phyloP scores from a whole-genome alignment of 2,797 vertebrate species.

The Benthosema pterotum region DNA sequence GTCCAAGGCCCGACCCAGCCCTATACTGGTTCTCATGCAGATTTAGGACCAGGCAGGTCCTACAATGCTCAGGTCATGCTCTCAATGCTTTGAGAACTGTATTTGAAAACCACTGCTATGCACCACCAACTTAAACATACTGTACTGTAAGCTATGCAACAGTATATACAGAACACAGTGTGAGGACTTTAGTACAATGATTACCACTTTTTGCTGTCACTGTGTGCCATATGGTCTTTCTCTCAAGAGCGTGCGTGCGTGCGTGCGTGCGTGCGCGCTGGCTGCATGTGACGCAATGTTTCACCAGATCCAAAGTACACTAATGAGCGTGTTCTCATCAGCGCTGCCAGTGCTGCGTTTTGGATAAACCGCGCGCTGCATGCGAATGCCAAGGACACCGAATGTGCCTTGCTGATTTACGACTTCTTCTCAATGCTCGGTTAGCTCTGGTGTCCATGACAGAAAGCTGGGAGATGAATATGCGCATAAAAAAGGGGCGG shows the following conservation, averaged over 20 bases:
- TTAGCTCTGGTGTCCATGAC: conserved; percentile 55
- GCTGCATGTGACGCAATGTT: conserved; percentile 1
- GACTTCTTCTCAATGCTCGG: conserved; percentile 34
- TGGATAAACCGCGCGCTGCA: conserved; percentile 32
- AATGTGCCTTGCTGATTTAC: conserved; percentile 53
- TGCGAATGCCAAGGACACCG: conserved; percentile 46
- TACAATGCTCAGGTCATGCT: no score
- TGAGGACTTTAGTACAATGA: no score
- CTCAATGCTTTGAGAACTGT: no score
- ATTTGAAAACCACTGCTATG: no score
- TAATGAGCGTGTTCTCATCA: conserved; percentile 34
- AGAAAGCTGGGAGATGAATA: conserved; percentile 59
- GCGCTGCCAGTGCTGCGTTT: conserved; percentile 37
- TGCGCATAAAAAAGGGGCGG: conserved; percentile 46
- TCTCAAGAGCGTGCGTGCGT: conserved; percentile 6
- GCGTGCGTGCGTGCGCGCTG: conserved; percentile 19
- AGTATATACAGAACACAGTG: no score
- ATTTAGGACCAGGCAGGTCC: no score
- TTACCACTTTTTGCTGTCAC: background rate
- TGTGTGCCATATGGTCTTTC: background rate
- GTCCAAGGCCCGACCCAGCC: no score
- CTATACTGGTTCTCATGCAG: no score
- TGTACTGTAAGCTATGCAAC: no score
- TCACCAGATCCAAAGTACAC: conserved; percentile 11
- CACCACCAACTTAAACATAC: no score